A percentile compares a stretch with the other conserved stretches of the same genome.
These are phyloP conservation scores for Macroglossus sobrinus DNA, from an alignment of 2,113 vertebrate genomes.

Conservation along the genomic window DNA sequence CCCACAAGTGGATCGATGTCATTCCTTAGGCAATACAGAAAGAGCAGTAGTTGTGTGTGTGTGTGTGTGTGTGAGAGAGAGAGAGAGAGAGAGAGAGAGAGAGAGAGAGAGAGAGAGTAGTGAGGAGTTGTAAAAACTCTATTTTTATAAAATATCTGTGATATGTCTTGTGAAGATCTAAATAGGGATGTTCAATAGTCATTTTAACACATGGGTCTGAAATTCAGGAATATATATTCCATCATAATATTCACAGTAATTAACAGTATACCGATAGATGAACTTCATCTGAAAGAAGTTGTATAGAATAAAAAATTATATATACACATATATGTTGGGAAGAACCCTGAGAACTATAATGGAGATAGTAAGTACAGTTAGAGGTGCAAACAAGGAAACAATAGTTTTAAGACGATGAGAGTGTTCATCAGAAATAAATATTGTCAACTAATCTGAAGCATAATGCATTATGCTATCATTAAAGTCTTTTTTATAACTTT, in stretches of 20 bases:
- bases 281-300: neutral
- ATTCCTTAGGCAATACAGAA: neutral
- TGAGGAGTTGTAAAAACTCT: neutral
- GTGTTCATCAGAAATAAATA: neutral
- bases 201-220: neutral
- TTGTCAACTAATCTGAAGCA: neutral
- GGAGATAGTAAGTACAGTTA: neutral
- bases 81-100: no score
- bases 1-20: neutral
- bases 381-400: neutral
- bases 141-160: neutral
- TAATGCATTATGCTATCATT: neutral
- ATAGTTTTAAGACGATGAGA: neutral
- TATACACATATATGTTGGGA: rapidly evolving
- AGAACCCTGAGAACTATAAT: neutral
- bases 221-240: neutral
- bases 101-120: no score
- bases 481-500: neutral
- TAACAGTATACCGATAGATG: neutral
- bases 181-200: neutral
- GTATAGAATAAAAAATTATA: neutral
- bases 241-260: neutral
- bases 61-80: no score
- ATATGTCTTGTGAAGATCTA: neutral
- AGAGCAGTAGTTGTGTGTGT: neutral